A percentile compares a stretch with the other conserved stretches of the same genome.
phyloP scores from a whole-genome alignment of 1,140 invertebrate genomes.

The Halesus radiatus region DNA sequence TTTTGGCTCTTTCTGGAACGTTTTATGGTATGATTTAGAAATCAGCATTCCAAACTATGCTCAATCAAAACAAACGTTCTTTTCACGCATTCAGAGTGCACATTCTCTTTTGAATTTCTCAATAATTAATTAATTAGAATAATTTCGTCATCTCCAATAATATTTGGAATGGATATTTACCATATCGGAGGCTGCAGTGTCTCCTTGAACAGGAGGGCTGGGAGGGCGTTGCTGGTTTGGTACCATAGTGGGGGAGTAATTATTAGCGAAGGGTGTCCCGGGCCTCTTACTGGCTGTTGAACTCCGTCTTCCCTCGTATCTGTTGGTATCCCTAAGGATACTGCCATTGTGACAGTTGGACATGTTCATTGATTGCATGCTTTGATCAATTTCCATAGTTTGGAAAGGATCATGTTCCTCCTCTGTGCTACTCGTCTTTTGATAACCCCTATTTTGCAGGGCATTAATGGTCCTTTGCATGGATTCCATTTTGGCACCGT shows the following conservation, averaged over 20 bases:
- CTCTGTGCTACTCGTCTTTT: neutral
- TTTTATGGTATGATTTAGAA: no score
- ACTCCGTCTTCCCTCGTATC: neutral
- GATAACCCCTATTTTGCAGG: neutral
- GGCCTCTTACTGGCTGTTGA: neutral
- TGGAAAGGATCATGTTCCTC: neutral
- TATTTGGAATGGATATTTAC: no score
- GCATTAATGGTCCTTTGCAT: conserved; percentile 38
- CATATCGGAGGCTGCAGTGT: conserved; percentile 38
- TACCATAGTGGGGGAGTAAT: neutral
- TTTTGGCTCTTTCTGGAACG: no score
- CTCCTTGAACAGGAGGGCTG: neutral
- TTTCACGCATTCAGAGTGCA: no score
- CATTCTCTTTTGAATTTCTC: no score
- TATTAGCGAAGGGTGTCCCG: neutral
- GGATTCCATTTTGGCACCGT: conserved; percentile 42
- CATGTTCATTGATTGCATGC: neutral
- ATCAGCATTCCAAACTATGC: no score
- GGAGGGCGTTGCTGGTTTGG: neutral
- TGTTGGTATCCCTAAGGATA: conserved; percentile 35
- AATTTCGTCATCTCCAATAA: no score
- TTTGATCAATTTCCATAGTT: conserved; percentile 4
- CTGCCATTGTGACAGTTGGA: neutral
- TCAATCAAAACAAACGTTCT: no score
- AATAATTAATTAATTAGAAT: no score